Evolutionary conservation across 2,113 vertebrate species (phyloP), one percentile per base, ranked within the genome.

Genomic region (Acrocephalus kingi): DNA sequence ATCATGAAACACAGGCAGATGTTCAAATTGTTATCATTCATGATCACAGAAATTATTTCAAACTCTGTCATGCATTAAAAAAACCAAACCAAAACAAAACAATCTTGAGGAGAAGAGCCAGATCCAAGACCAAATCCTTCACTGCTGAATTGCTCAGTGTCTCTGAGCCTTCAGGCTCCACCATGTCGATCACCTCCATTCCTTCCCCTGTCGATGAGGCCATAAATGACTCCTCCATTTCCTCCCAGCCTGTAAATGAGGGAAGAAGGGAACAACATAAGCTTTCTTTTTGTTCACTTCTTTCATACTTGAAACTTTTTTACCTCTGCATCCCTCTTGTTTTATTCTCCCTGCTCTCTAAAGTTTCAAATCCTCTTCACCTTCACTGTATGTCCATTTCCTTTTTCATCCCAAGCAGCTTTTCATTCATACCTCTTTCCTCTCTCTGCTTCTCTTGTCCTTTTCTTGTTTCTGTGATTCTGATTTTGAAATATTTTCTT

Each of bases 211-310:
- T 90, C 5, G 98, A 98, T 0, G 97, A 97, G 55, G 91, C 97
- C 95, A 97, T 48, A 54, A 98, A 98, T 22, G 39, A 76, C 86
- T 98, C 98, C 77, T 97, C 95, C 19, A 95, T 97, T 59, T 95
- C n/a, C 16, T 95, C 92, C 95, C 88, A 96, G 18, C 55, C 98
- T 98, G 87, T 37, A 96, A 80, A 14, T 13, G 7, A 27, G 24
- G 6, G 39, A 1, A 22, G 21, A 69, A 28, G 21, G 39, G 7
- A 41, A 64, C 24, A 93, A 69, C 4, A 45, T 85, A 25, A 72
- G 33, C 12, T 80, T 83, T 81, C 8, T 72, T 62, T 30, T 52
- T 45, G 10, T 52, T 72, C 27, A 48, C 6, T 39, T 62, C 23
- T 85, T 81, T 90, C 46, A 54, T 85, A 27, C 10, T 62, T 64